Evolutionary conservation across 1,140 invertebrate species (phyloP).

Genomic region (Pectinophora gossypiella): DNA sequence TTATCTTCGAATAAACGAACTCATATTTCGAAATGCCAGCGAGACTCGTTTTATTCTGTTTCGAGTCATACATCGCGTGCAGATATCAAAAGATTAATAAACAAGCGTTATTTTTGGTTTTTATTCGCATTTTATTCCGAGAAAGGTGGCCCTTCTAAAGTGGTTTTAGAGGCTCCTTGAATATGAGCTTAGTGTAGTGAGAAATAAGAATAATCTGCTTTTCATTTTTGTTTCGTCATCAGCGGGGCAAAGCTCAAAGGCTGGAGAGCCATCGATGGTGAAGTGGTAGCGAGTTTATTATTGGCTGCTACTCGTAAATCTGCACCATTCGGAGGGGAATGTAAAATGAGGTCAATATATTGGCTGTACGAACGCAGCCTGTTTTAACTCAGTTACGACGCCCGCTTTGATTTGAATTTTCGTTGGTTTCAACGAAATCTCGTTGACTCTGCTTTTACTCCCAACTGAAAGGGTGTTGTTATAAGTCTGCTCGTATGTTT

Average conservation of each 20-base stretch:
- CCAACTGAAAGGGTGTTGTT: too few relatives aligned
- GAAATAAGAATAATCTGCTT: conserved; percentile 66
- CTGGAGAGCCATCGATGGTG: conserved; percentile 56
- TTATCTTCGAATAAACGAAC: not conserved
- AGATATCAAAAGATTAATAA: conserved; percentile 35
- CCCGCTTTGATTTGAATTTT: not conserved
- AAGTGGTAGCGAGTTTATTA: conserved; percentile 67
- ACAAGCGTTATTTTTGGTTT: conserved; percentile 42
- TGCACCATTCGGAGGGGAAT: conserved; percentile 38
- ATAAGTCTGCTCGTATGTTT: too few relatives aligned
- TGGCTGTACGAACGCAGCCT: conserved; percentile 10
- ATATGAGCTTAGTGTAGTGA: conserved; percentile 40
- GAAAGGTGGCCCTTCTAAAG: conserved; percentile 16
- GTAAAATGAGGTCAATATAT: conserved; percentile 61
- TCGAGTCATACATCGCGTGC: conserved; percentile 18
- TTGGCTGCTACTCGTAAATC: conserved; percentile 43
- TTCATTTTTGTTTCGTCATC: conserved; percentile 59
- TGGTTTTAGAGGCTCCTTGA: conserved; percentile 27
- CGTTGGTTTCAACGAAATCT: not conserved
- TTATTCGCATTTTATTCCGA: conserved; percentile 24
- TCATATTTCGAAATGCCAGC: not conserved
- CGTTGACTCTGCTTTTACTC: too few relatives aligned
- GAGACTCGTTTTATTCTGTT: not conserved
- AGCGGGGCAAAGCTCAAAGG: conserved; percentile 46
- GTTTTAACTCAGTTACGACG: not conserved